phyloP scores from a whole-genome alignment of 2,797 vertebrate species.

The Geotrypetes seraphini region DNA sequence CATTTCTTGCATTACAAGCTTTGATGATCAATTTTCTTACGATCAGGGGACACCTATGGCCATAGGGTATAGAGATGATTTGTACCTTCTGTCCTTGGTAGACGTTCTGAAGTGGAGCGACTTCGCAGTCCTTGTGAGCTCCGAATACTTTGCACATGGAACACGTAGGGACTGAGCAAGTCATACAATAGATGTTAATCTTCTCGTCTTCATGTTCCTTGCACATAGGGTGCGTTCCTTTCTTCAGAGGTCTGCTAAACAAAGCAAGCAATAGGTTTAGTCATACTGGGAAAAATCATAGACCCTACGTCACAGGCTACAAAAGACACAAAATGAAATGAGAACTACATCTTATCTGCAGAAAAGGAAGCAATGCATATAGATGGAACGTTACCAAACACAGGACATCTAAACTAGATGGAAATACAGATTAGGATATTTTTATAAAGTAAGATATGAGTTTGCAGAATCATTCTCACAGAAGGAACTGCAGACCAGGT shows the following conservation, averaged over 20 bases:
- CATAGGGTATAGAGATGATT: too few species aligned
- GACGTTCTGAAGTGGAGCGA: constrained; percentile 68
- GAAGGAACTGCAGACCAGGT: too few species aligned
- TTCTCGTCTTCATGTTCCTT: constrained; percentile 85
- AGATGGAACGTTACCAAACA: too few species aligned
- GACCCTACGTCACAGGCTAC: too few species aligned
- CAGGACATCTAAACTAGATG: rapidly evolving
- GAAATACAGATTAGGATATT: background rate
- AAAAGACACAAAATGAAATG: too few species aligned
- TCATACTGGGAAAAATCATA: too few species aligned
- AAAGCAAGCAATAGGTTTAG: too few species aligned
- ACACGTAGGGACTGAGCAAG: constrained; percentile 83
- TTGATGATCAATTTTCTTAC: too few species aligned
- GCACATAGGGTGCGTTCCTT: constrained; percentile 79
- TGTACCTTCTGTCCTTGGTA: constrained; percentile 80
- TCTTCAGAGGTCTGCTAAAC: constrained; percentile 63
- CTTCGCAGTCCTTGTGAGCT: constrained; percentile 87
- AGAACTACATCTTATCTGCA: too few species aligned
- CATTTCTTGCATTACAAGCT: too few species aligned
- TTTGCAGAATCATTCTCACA: background rate
- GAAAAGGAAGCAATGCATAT: too few species aligned
- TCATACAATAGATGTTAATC: constrained; percentile 93
- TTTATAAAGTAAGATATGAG: background rate
- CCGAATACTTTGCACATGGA: constrained; percentile 97
- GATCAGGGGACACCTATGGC: too few species aligned